These are phyloP conservation scores for Pseudococcus longispinus DNA, from an alignment of 2,888 invertebrate species.

Conservation along the genomic window DNA sequence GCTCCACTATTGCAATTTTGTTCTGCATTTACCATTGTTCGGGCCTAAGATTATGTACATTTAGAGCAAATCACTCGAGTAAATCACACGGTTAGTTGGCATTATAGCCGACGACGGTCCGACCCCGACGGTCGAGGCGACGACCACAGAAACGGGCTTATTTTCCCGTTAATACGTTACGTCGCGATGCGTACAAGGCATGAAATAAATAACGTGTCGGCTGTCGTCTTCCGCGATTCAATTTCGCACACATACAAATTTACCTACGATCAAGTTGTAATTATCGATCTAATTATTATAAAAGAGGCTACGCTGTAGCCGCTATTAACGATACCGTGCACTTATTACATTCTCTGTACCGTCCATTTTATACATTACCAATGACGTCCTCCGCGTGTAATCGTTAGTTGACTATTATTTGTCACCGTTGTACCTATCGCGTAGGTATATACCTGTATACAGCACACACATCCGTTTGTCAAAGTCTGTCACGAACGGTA, in stretches of 20 bases:
- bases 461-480: constrained; percentile 13
- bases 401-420: constrained; percentile 23
- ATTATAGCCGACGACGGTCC: background rate
- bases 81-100: background rate
- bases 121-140: background rate
- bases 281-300: constrained; percentile 23
- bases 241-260: constrained; percentile 32
- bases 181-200: background rate
- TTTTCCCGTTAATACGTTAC: background rate
- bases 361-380: constrained; percentile 5
- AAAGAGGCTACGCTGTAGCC: background rate
- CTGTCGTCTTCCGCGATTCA: constrained; percentile 40
- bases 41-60: background rate
- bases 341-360: background rate
- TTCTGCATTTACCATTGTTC: too few relatives aligned
- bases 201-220: constrained; percentile 25
- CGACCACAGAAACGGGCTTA: background rate
- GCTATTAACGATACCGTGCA: constrained; percentile 21
- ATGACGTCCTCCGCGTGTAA: constrained; percentile 4
- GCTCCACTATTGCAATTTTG: too few relatives aligned
- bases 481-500: constrained; percentile 43
- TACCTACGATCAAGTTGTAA: constrained; percentile 21
- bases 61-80: background rate
- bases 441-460: background rate
- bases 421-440: constrained; percentile 21